phyloP scores from a whole-genome alignment of 2,888 invertebrate genomes.

The Pseudococcus longispinus region DNA sequence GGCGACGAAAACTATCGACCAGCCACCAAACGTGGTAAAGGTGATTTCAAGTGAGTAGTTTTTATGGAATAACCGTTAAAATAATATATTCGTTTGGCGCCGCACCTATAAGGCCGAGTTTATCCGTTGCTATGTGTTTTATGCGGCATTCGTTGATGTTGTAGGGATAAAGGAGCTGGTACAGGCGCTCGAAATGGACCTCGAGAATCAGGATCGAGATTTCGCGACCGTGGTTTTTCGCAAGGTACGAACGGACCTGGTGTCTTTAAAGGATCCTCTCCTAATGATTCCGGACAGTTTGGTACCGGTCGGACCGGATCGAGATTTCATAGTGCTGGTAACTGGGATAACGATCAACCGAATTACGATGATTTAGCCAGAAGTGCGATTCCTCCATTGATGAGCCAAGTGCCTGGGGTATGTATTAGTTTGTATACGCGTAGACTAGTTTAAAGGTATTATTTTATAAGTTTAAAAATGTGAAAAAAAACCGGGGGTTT shows the following conservation, averaged over 20 bases:
- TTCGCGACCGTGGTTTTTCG: slow-evolving; percentile 60
- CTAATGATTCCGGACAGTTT: slow-evolving; percentile 62
- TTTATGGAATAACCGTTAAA: not conserved
- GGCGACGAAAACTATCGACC: slow-evolving; percentile 47
- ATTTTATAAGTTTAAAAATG: not conserved
- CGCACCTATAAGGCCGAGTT: not conserved
- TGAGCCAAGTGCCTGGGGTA: slow-evolving; percentile 57
- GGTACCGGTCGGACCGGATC: slow-evolving; percentile 65
- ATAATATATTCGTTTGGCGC: not conserved
- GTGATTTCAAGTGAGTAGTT: slow-evolving; percentile 25
- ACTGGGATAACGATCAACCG: slow-evolving; percentile 60
- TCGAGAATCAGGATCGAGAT: slow-evolving; percentile 53
- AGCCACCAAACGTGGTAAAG: slow-evolving; percentile 47
- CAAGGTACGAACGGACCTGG: slow-evolving; percentile 61
- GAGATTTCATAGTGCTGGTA: slow-evolving; percentile 65
- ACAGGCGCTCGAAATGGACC: slow-evolving; percentile 57
- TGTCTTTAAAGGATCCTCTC: slow-evolving; percentile 64
- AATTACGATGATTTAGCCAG: slow-evolving; percentile 62
- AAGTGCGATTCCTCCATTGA: slow-evolving; percentile 58
- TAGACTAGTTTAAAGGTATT: not conserved
- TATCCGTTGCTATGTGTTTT: not conserved
- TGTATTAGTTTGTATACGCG: slow-evolving; percentile 40
- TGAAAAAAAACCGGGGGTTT: slow-evolving; percentile 23
- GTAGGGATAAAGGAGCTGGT: not conserved
- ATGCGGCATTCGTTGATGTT: not conserved